phyloP scores from a whole-genome alignment of 2,888 invertebrate species.

The Stratiomys singularior region DNA sequence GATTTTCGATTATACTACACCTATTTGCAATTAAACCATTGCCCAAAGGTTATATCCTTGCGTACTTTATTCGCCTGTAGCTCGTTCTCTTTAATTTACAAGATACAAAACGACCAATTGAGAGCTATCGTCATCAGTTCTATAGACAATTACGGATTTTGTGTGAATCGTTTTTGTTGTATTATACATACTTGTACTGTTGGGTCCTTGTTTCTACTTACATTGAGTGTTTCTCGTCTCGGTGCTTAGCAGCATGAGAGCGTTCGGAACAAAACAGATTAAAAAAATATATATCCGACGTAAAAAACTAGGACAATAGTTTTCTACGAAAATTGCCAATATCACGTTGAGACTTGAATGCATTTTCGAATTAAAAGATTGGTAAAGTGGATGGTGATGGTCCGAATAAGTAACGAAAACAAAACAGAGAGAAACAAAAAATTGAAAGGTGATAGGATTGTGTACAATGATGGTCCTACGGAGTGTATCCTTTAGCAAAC shows the following conservation, averaged over 20 bases:
- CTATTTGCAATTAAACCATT: constrained; percentile 22
- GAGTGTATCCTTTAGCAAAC: not conserved
- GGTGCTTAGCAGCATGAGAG: not conserved
- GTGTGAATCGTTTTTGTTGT: not conserved
- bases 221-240: not conserved
- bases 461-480: not conserved
- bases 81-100: constrained; percentile 5
- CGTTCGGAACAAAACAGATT: not conserved
- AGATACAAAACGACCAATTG: constrained; percentile 36
- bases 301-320: not conserved
- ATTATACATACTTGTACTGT: not conserved
- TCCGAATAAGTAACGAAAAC: not conserved
- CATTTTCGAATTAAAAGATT: constrained; percentile 25
- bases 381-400: not conserved
- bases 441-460: not conserved
- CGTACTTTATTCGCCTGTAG: not conserved
- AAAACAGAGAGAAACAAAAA: not conserved
- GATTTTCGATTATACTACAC: constrained; percentile 27
- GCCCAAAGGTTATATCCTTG: constrained; percentile 1
- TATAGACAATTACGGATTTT: constrained; percentile 22
- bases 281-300: not conserved
- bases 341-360: constrained; percentile 19
- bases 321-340: constrained; percentile 24
- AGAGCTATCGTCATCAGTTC: constrained; percentile 40
- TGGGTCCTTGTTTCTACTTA: not conserved